Evolutionary conservation across 30 jellyfish, hydroid and myxozoan species (phyloP), one percentile per base, ranked within the genome.

Genomic region (Hydractinia symbiolongicarpus): DNA sequence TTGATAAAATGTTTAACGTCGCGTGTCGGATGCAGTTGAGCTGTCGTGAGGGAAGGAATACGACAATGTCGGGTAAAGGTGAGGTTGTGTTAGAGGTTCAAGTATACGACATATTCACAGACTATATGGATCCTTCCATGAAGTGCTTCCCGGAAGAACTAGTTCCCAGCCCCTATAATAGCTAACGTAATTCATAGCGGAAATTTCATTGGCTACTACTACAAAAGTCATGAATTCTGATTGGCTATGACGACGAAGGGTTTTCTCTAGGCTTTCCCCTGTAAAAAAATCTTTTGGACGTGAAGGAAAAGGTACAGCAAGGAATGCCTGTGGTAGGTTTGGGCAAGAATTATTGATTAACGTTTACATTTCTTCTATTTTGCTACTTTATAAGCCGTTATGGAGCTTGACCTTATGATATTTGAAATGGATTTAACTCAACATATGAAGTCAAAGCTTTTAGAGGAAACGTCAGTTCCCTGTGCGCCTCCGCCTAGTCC

Each of bases 401-500:
- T 74, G 83, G 83, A 74, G n/a, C 67, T 74, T 20, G 69, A 77
- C 17, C 17, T 77, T 30, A 51, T 77, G 85, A 55, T 77, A 13
- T 77, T 77, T 60, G 76, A 77, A 14, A 77, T 77, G 73, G 85
- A 77, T 55, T 30, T 77, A 55, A 55, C 54, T 16, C 19, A 44
- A 30, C 17, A 61, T 8, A 77, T 20, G 54, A 55, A 61, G 44
- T 44, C 57, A 53, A 55, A 20, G 15, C 77, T 77, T 55, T 30
- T 55, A 20, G 85, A 60, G 30, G 79, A 77, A 61, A 55, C 49
- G 53, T n/a, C 85, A 5, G 54, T 77, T 77, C 85, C 85, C 51
- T 55, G 77, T 77, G 85, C 85, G 17, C 85, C 85, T 55, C 85
- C 85, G 15, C 85, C 85, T 54, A 77, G 85, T 55, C 85, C 85